Evolutionary conservation across 2,888 invertebrate genomes (phyloP), one percentile per base, ranked within the genome.

Genomic region (Drosophila macrothrix): DNA sequence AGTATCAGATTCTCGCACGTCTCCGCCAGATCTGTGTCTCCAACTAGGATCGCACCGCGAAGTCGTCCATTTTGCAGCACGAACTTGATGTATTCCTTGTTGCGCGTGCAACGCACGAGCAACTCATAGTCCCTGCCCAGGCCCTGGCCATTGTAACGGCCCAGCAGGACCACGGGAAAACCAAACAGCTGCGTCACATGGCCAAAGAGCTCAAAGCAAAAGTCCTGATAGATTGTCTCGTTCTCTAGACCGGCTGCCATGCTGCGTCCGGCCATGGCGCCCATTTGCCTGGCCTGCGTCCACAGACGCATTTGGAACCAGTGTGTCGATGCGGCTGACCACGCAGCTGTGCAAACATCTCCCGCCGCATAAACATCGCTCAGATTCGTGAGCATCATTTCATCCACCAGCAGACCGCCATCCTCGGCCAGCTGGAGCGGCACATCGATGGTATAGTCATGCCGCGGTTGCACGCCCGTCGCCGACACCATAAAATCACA

Each of bases 241-340:
- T 95, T 94, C 16, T 93, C 94, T 10, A 95, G 91, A 4, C 67
- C 74, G 2, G 93, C 90, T 73, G 95, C 95, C 97, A 99, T 99
- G 67, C 96, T 96, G 92, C 97, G 97, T 0, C 98, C 99, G 31
- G 97, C 98, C 94, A 98, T 98, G 64, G 95, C 95, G 14, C 99
- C 99, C 99, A 99, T 99, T 94, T 99, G 99, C 64, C 98, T 94
- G 0, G 99, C 99, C 94, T 99, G 99, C 0, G 98, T 98, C 99
- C 99, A 99, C 41, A 99, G 93, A 70, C 98, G 95, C 96, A 99
- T 97, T 94, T 99, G 97, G 92, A 97, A 97, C 98, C 98, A 98
- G 91, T 98, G 96, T 31, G 95, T 94, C 0, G 46, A 46, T 46
- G 97, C 95, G 73, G 94, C 92, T 9, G 94, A 91, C 99, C 99